Conservation (phyloP, 2,888 invertebrate genomes). For the Amitus sp. region DNA sequence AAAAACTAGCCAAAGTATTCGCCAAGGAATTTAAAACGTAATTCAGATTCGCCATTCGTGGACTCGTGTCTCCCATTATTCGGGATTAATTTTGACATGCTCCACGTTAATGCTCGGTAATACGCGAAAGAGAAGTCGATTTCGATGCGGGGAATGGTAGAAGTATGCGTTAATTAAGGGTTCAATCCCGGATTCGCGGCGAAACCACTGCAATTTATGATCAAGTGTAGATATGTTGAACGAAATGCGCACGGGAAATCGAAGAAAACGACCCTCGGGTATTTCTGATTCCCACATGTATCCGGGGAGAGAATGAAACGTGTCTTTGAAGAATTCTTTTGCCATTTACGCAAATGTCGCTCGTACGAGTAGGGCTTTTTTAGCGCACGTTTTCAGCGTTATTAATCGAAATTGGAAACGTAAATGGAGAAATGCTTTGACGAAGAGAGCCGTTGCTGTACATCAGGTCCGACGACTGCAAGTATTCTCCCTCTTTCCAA, state of each 20-base stretch:
- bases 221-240: not conserved
- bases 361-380: too few species aligned
- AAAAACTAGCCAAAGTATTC: too few species aligned
- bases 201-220: constrained; percentile 26
- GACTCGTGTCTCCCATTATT: not conserved
- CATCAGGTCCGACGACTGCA: not conserved
- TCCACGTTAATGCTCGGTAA: not conserved
- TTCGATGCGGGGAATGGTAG: constrained; percentile 25
- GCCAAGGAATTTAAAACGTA: too few species aligned
- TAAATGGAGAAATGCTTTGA: not conserved
- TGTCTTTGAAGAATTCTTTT: too few species aligned
- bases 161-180: constrained; percentile 62
- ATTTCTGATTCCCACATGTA: too few species aligned
- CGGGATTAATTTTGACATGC: constrained; percentile 4
- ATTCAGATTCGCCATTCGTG: too few species aligned
- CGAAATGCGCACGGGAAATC: not conserved
- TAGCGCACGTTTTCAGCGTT: not conserved
- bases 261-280: not conserved
- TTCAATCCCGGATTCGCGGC: constrained; percentile 57
- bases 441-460: not conserved
- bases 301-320: too few species aligned
- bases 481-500: not conserved
- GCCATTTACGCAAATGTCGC: too few species aligned
- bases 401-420: not conserved
- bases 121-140: constrained; percentile 7